Base-by-base conservation (phyloP, 2,888 invertebrate species). In the Hetaerina titia region DNA sequence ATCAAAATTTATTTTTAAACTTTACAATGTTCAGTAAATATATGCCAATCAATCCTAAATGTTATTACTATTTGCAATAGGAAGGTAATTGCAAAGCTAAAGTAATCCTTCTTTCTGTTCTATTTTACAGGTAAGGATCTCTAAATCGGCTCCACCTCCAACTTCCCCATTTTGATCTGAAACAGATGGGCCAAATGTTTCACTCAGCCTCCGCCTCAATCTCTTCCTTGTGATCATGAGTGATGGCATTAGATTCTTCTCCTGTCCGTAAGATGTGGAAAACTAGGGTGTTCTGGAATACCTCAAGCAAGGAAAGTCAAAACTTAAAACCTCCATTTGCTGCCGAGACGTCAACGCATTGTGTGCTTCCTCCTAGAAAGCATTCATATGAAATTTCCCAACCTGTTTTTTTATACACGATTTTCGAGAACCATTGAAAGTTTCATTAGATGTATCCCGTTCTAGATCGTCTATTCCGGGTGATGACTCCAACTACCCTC, bases 111-210 rank as follows among this genome's bases (percentile, higher is more conserved):
- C 69, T 69, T 74, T 56, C n/a, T 22, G 7, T 74, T 69, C n/a
- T 56, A 13, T 69, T 92, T 92, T 64, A n/a, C 57, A 92, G 92
- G 92, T 92, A 92, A 92, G 92, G 81, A 69, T 74, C 22, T 74
- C 56, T 56, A 13, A 81, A 5, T 69, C 92, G 31, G n/a, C 92
- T 13, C 45, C 92, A 45, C 15, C 56, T 45, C 5, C 56, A 25
- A n/a, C 92, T 92, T 92, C 92, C 92, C 69, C 92, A 69, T 92
- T 92, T 74, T 92, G 92, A 92, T 92, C 92, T n/a, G 92, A 92
- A 92, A 92, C 92, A 92, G 92, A 92, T 92, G 92, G 92, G 69
- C 92, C 92, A 92, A 92, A 92, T 92, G 92, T 92, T 92, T 92
- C 92, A 92, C 92, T 92, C 92, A 92, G 60, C 69, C 74, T 45